phyloP scores from a whole-genome alignment of 2,888 invertebrate genomes.

The Drosophila borealis region DNA sequence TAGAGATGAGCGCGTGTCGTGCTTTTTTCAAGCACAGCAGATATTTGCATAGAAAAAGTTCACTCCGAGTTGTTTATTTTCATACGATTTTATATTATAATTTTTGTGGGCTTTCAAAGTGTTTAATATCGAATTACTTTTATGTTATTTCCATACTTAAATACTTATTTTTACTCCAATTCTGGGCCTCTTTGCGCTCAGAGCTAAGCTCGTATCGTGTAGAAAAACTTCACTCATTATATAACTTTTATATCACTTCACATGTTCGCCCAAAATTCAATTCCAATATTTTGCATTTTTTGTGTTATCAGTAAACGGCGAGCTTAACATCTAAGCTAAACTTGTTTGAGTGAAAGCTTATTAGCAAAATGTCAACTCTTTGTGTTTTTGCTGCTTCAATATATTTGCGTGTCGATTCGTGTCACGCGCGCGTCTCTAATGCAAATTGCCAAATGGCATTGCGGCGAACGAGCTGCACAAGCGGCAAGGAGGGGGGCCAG shows the following conservation, averaged over 20 bases:
- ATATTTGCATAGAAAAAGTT: background rate
- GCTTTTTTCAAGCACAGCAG: background rate
- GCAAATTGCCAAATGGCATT: slow-evolving; percentile 33
- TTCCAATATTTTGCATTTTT: background rate
- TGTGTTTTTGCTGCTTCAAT: too few species aligned
- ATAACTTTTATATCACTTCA: too few species aligned
- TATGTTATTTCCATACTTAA: too few species aligned
- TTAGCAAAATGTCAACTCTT: background rate
- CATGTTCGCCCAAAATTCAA: too few species aligned
- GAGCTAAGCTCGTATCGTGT: too few species aligned
- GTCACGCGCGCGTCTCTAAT: slow-evolving; percentile 32
- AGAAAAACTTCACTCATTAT: too few species aligned
- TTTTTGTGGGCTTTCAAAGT: too few species aligned
- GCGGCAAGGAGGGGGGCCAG: background rate
- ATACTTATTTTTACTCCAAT: too few species aligned
- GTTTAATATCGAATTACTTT: too few species aligned
- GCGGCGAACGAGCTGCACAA: slow-evolving; percentile 9
- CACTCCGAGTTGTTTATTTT: too few species aligned
- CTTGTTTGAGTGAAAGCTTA: background rate
- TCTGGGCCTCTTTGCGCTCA: too few species aligned
- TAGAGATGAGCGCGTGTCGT: slow-evolving; percentile 27
- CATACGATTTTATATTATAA: background rate
- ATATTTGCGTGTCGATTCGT: slow-evolving; percentile 5
- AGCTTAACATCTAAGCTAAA: background rate
- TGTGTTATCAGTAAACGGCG: background rate